A percentile compares a stretch with the other conserved stretches of the same genome.
phyloP scores from a whole-genome alignment of 2,113 vertebrate genomes.

The Chascanopsetta lugubris region DNA sequence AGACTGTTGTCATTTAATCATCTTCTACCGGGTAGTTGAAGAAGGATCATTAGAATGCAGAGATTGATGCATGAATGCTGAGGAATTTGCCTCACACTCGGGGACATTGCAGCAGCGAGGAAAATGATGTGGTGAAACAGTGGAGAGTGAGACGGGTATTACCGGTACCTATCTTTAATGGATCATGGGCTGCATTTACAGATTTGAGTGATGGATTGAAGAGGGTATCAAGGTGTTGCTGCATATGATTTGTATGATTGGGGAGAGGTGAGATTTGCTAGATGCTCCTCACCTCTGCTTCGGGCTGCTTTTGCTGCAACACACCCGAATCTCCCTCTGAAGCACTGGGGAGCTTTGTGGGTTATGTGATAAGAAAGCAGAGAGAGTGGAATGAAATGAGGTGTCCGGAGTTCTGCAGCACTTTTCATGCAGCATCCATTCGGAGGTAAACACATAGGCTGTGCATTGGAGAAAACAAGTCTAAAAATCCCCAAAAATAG shows the following conservation, averaged over 20 bases:
- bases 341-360: no score
- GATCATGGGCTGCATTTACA: background rate
- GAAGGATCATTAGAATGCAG: conserved; percentile 2
- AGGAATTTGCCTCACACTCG: background rate
- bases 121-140: background rate
- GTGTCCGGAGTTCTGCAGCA: no score
- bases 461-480: conserved; percentile 11
- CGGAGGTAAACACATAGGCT: background rate
- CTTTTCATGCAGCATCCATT: no score
- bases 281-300: no score
- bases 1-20: background rate
- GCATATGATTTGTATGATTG: no score
- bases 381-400: no score
- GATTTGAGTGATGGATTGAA: background rate
- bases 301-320: no score
- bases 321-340: no score
- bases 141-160: background rate
- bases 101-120: background rate
- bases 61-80: background rate
- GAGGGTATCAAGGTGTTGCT: background rate
- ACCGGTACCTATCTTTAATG: no score
- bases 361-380: no score
- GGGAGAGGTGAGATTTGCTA: no score
- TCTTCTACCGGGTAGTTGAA: conserved; percentile 5
- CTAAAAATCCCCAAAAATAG: no score